Evolutionary conservation across 2,888 invertebrate genomes (phyloP).

Genomic region (Hemicrepidius hirtus): DNA sequence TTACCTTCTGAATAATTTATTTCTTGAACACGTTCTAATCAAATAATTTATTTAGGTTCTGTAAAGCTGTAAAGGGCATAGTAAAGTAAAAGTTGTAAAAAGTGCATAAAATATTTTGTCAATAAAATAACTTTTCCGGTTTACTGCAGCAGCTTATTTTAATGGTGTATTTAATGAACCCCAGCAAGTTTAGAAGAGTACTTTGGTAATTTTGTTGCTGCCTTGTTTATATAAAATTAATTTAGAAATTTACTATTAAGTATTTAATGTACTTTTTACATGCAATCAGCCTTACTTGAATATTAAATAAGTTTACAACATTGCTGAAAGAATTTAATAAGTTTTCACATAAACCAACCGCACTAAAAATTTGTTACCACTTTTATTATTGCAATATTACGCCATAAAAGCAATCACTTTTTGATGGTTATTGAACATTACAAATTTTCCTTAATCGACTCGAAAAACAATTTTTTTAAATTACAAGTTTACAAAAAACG

Average conservation of each 20-base stretch:
- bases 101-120: slow-evolving; percentile 40
- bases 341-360: neutral
- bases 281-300: neutral
- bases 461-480: slow-evolving; percentile 9
- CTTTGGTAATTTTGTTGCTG: slow-evolving; percentile 23
- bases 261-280: slow-evolving; percentile 23
- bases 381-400: neutral
- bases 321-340: slow-evolving; percentile 7
- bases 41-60: slow-evolving; percentile 23
- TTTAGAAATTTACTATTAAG: slow-evolving; percentile 24
- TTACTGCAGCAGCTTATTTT: slow-evolving; percentile 33
- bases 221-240: slow-evolving; percentile 31
- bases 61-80: slow-evolving; percentile 9
- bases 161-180: slow-evolving; percentile 23
- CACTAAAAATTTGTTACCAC: slow-evolving; percentile 1
- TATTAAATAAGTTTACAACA: slow-evolving; percentile 10
- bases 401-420: slow-evolving; percentile 4
- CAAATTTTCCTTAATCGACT: neutral
- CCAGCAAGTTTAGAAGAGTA: slow-evolving; percentile 23
- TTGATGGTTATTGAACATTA: slow-evolving; percentile 5
- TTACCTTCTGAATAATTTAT: neutral
- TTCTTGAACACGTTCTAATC: neutral
- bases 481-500: slow-evolving; percentile 37
- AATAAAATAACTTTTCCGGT: slow-evolving; percentile 38
- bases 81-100: slow-evolving; percentile 35